Evolutionary conservation across 2,113 vertebrate species (phyloP).

Genomic region (Coregonus clupeaformis): DNA sequence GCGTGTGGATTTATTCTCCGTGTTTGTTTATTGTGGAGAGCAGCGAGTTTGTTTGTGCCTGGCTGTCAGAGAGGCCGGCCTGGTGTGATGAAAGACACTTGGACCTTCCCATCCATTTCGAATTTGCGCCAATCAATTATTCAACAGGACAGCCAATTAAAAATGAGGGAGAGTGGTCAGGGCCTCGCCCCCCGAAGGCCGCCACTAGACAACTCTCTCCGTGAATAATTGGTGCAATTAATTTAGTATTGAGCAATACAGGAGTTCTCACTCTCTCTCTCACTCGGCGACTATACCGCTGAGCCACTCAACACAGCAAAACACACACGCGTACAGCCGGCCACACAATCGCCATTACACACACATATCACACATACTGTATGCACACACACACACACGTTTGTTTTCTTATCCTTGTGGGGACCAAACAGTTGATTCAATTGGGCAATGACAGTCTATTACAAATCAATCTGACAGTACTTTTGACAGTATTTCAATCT

Average conservation of each 20-base stretch:
- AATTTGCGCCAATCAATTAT: constrained; percentile 80
- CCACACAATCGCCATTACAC: constrained; percentile 3
- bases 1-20: neutral
- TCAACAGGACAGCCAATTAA: constrained; percentile 80
- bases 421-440: too few relatives aligned
- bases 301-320: constrained; percentile 50
- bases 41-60: constrained; percentile 73
- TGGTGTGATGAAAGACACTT: constrained; percentile 76
- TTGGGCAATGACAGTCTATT: constrained; percentile 53
- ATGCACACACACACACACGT: neutral
- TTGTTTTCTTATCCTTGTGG: too few relatives aligned
- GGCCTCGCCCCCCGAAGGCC: constrained; percentile 63
- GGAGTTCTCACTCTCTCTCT: constrained; percentile 67
- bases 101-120: constrained; percentile 78
- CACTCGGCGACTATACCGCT: constrained; percentile 42
- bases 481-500: too few relatives aligned
- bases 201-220: constrained; percentile 74
- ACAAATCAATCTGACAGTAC: too few relatives aligned
- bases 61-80: constrained; percentile 66
- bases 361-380: neutral
- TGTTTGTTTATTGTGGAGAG: constrained; percentile 68
- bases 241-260: constrained; percentile 80
- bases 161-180: constrained; percentile 76
- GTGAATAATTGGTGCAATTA: constrained; percentile 82
- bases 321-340: constrained; percentile 5